These are phyloP conservation scores for Ceyx margarethae DNA, from an alignment of 2,113 vertebrate species.

Conservation along the genomic window DNA sequence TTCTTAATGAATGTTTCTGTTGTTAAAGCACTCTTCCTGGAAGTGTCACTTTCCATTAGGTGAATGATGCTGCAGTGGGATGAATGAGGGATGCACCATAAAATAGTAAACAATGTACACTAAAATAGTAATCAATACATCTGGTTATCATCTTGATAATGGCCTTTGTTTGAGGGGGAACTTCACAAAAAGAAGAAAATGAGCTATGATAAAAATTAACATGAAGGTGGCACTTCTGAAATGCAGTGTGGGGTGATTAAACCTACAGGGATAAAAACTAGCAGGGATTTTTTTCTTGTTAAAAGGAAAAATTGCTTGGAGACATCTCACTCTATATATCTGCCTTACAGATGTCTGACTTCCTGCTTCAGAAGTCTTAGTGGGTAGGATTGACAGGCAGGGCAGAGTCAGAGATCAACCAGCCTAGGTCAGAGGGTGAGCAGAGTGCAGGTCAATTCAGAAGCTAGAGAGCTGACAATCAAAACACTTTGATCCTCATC, in stretches of 20 bases:
- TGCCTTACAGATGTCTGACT: background rate
- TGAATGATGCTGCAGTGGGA: background rate
- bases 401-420: background rate
- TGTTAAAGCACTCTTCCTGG: background rate
- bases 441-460: fast-evolving
- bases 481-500: background rate
- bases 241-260: background rate
- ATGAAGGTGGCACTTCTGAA: background rate
- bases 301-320: background rate
- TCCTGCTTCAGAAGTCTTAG: background rate
- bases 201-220: background rate
- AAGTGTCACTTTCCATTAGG: background rate
- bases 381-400: background rate
- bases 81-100: background rate
- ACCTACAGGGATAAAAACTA: background rate
- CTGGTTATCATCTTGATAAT: background rate
- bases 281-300: no score
- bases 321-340: background rate
- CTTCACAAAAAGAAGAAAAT: background rate
- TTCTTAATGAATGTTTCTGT: background rate
- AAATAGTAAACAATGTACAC: background rate
- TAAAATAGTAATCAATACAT: background rate
- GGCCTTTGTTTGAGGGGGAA: background rate
- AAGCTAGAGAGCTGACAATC: background rate
- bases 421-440: background rate